Conservation (phyloP, 2,888 invertebrate genomes). For the Dasypolia templi region DNA sequence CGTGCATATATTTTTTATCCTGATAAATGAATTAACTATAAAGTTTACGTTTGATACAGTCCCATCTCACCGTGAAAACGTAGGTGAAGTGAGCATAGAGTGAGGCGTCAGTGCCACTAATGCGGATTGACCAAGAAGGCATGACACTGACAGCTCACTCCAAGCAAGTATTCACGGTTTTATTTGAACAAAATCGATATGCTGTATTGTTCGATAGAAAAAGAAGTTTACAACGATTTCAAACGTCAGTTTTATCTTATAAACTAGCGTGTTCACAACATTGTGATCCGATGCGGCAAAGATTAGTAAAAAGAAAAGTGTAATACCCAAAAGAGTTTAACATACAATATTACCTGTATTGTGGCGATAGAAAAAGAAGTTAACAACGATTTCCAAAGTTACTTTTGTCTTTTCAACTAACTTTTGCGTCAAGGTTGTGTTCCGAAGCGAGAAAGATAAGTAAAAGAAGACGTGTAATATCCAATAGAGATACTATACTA, state of each 20-base stretch:
- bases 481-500: slow-evolving; percentile 12
- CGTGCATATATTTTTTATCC: neutral
- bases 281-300: slow-evolving; percentile 4
- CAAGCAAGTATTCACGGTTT: no score
- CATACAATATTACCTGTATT: no score
- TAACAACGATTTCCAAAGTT: slow-evolving; percentile 25
- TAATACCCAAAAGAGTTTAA: slow-evolving; percentile 14
- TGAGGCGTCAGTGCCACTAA: no score
- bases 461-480: slow-evolving; percentile 5
- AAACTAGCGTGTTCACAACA: slow-evolving; percentile 14
- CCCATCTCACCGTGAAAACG: no score
- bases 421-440: slow-evolving; percentile 10
- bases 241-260: slow-evolving; percentile 11
- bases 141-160: no score
- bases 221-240: slow-evolving; percentile 28
- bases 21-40: neutral
- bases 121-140: no score
- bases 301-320: neutral
- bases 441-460: neutral
- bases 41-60: neutral
- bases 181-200: no score
- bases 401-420: slow-evolving; percentile 19
- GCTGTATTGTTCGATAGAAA: slow-evolving; percentile 29
- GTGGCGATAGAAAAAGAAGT: no score
- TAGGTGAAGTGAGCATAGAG: no score